Percentiles rank a stretch among this genome's conserved stretches.
Evolutionary conservation across 2,797 vertebrate species (phyloP).

Genomic region (Ceryle rudis): DNA sequence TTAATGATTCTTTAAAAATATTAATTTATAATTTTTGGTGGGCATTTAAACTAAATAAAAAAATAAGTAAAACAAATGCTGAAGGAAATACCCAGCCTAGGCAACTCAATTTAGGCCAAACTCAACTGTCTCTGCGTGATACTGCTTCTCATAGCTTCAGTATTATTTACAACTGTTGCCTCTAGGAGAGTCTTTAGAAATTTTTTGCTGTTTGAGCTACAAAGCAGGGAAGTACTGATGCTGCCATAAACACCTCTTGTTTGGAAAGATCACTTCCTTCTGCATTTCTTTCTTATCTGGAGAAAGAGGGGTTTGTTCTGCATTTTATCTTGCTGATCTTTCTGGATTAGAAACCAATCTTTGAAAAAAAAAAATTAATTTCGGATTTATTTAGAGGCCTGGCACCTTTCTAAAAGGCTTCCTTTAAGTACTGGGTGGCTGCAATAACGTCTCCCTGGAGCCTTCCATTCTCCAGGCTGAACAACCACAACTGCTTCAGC

Average conservation of each 20-base stretch:
- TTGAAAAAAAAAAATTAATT: not conserved
- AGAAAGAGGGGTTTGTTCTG: not conserved
- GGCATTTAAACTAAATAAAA: not conserved
- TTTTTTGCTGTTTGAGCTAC: not conserved
- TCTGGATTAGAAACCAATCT: not conserved
- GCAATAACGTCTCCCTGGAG: not conserved
- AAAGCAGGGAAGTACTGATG: not conserved
- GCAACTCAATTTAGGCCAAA: not conserved
- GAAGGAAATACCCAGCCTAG: not conserved
- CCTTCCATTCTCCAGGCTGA: not conserved
- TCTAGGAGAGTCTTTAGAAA: not conserved
- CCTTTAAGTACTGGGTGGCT: not conserved
- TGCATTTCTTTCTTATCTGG: not conserved
- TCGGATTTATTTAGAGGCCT: not conserved
- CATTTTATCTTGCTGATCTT: not conserved
- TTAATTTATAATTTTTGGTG: not conserved
- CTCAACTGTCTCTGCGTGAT: not conserved
- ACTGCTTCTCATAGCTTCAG: not conserved
- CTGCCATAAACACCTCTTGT: not conserved
- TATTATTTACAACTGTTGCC: not conserved
- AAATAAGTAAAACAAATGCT: not conserved
- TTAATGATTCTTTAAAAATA: not conserved
- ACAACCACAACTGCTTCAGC: too few relatives aligned
- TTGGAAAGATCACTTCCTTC: not conserved
- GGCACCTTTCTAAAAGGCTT: not conserved